phyloP scores from a whole-genome alignment of 1,140 invertebrate genomes.

The Drosophila ironensis region DNA sequence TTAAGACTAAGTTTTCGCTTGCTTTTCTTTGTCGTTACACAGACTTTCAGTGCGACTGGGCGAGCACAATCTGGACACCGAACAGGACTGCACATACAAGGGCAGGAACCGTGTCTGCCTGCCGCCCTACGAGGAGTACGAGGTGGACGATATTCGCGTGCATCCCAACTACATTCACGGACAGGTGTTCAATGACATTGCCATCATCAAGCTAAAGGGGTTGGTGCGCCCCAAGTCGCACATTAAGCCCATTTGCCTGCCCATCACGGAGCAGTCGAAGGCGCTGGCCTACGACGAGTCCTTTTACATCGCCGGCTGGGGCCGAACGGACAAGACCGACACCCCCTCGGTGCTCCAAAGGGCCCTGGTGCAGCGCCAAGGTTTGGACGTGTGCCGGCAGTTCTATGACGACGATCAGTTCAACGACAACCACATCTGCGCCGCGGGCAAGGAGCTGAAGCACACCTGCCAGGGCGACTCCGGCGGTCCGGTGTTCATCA shows the following conservation, averaged over 20 bases:
- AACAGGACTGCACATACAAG: conserved; percentile 83
- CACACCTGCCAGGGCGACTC: conserved; percentile 89
- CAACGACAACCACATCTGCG: conserved; percentile 85
- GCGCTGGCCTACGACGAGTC: conserved; percentile 37
- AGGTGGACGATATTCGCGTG: conserved; percentile 83
- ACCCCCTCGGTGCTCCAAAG: conserved; percentile 34
- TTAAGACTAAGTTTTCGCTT: no score
- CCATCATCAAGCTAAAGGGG: conserved; percentile 82
- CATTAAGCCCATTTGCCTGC: conserved; percentile 70
- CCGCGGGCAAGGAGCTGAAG: conserved; percentile 85
- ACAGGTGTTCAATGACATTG: conserved; percentile 86
- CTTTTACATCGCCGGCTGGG: conserved; percentile 74
- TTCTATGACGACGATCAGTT: conserved; percentile 40
- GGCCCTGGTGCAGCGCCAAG: conserved; percentile 36
- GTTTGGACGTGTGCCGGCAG: conserved; percentile 37
- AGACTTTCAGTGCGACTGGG: conserved; percentile 84
- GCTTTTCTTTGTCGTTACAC: background rate
- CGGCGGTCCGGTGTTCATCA: conserved; percentile 86
- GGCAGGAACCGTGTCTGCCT: conserved; percentile 67
- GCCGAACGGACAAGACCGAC: conserved; percentile 37
- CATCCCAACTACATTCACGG: conserved; percentile 85
- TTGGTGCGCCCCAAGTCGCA: conserved; percentile 47
- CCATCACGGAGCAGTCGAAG: conserved; percentile 36
- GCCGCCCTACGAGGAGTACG: conserved; percentile 83
- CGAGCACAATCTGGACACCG: conserved; percentile 84